Conservation (phyloP, 1,140 invertebrate species). For the Cepaea nemoralis region DNA sequence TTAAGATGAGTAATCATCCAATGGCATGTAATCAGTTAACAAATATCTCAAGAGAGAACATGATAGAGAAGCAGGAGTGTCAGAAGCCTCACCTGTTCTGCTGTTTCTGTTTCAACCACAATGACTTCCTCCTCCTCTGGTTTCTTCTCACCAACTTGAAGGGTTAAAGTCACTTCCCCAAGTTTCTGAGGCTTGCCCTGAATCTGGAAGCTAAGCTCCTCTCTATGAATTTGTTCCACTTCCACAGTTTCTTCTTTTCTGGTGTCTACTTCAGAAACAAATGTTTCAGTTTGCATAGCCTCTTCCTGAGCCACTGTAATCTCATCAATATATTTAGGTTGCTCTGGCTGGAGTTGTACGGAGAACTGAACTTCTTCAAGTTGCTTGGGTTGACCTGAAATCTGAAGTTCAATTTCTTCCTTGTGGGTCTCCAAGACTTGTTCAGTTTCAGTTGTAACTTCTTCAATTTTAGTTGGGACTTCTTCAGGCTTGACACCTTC, state of each 20-base stretch:
- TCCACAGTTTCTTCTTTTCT: constrained; percentile 28
- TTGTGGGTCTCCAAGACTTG: constrained; percentile 54
- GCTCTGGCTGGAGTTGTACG: constrained; percentile 48
- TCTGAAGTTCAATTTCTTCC: constrained; percentile 59
- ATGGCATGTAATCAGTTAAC: no score
- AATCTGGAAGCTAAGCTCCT: constrained; percentile 57
- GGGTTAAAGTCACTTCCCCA: constrained; percentile 42
- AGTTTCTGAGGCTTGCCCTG: constrained; percentile 47
- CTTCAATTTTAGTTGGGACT: constrained; percentile 46
- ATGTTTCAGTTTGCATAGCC: constrained; percentile 36
- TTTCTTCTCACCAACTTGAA: constrained; percentile 43
- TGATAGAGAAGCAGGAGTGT: neutral
- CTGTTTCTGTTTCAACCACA: constrained; percentile 36
- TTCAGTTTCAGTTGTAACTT: constrained; percentile 45
- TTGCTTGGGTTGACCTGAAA: constrained; percentile 51
- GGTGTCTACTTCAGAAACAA: constrained; percentile 44
- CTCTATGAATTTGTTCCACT: constrained; percentile 45
- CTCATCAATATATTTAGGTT: constrained; percentile 18
- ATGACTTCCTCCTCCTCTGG: constrained; percentile 31
- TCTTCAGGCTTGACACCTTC: constrained; percentile 51
- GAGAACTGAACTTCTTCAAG: constrained; percentile 59
- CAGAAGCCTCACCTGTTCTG: constrained; percentile 41
- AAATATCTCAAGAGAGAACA: no score
- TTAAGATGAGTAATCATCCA: neutral
- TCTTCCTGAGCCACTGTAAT: constrained; percentile 37